Conservation (phyloP, 2,113 vertebrate genomes). For the Gracilinanus agilis region DNA sequence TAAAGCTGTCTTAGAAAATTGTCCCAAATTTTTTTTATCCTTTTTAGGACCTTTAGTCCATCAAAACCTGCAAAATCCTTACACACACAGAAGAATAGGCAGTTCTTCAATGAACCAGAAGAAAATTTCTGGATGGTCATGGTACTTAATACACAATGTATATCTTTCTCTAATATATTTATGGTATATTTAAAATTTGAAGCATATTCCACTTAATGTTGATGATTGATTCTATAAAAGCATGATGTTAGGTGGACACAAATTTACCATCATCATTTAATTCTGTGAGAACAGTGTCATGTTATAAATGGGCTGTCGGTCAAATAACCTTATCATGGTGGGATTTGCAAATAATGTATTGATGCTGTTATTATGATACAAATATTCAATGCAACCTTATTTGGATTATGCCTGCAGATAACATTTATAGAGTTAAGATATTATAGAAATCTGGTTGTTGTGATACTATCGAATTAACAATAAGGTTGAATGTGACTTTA, state of each 20-base stretch:
- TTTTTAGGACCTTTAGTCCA: constrained; percentile 95
- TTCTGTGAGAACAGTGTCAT: background rate
- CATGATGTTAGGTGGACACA: background rate
- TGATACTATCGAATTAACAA: background rate
- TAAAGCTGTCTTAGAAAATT: background rate
- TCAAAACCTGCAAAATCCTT: constrained; percentile 98
- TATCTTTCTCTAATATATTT: constrained; percentile 63
- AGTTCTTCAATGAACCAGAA: constrained; percentile 98
- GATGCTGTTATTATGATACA: background rate
- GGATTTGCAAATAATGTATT: background rate
- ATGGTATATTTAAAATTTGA: background rate
- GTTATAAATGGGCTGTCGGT: background rate
- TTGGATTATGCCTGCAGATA: background rate
- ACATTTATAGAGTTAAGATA: background rate
- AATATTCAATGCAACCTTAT: background rate
- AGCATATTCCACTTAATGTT: background rate
- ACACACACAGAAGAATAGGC: constrained; percentile 98
- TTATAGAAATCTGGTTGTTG: background rate
- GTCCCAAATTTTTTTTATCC: constrained; percentile 49
- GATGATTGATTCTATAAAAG: background rate
- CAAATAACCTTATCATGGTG: background rate
- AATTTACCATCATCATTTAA: background rate
- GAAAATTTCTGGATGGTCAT: constrained; percentile 99
- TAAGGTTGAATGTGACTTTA: constrained; percentile 31
- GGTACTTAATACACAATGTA: constrained; percentile 87